Conservation (phyloP, 2,113 vertebrate genomes). For the Grammomys dolichurus region DNA sequence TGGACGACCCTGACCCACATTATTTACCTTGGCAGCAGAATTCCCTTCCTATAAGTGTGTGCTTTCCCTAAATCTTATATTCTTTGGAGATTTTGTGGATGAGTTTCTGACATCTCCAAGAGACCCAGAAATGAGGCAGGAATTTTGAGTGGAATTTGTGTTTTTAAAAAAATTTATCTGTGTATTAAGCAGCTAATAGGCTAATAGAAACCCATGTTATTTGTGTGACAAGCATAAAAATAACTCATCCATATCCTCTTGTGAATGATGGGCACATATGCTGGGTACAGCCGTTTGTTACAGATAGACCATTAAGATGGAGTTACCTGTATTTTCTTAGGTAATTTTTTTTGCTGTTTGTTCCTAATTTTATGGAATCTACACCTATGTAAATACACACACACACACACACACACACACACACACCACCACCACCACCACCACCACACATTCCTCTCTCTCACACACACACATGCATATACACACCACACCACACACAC, state of each 20-base stretch:
- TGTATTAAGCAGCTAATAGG: conserved; percentile 74
- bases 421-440: too few species aligned
- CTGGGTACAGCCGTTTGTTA: conserved; percentile 80
- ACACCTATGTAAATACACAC: too few species aligned
- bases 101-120: not conserved
- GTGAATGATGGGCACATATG: conserved; percentile 83
- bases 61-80: not conserved
- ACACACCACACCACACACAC: too few species aligned
- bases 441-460: too few species aligned
- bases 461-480: too few species aligned
- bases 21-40: not conserved
- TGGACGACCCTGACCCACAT: conserved; percentile 50
- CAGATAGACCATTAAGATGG: conserved; percentile 74
- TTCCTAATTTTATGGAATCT: conserved; percentile 79
- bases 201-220: conserved; percentile 70
- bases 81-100: not conserved
- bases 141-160: conserved; percentile 30
- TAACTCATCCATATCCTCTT: conserved; percentile 79
- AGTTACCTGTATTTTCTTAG: conserved; percentile 85
- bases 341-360: conserved; percentile 87
- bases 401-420: too few species aligned
- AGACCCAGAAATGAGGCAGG: conserved; percentile 19
- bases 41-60: not conserved
- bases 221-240: conserved; percentile 82
- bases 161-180: conserved; percentile 35